Evolutionary conservation across 2,797 vertebrate species (phyloP).

Genomic region (Alca torda): DNA sequence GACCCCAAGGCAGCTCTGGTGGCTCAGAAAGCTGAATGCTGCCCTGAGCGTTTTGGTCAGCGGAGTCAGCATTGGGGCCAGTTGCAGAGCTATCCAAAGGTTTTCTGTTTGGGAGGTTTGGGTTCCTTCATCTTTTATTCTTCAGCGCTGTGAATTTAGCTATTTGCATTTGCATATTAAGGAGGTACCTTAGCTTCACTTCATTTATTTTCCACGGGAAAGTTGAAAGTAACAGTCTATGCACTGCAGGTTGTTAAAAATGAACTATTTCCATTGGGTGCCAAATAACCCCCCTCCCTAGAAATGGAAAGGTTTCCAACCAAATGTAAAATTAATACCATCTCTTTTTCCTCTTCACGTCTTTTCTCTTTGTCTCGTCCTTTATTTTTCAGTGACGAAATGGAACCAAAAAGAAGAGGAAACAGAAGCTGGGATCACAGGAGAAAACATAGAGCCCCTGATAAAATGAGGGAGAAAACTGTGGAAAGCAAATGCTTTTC

Average conservation of each 20-base stretch:
- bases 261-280: not conserved
- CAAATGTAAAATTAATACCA: not conserved
- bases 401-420: not conserved
- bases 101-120: not conserved
- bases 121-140: not conserved
- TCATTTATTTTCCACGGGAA: not conserved
- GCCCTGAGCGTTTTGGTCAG: not conserved
- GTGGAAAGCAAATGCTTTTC: constrained; percentile 1
- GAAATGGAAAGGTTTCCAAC: constrained; percentile 9
- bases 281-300: not conserved
- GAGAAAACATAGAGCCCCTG: not conserved
- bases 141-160: not conserved
- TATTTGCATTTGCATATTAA: not conserved
- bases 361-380: not conserved
- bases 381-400: constrained; percentile 7
- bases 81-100: not conserved
- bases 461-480: not conserved
- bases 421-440: constrained; percentile 1
- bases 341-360: not conserved
- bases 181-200: not conserved
- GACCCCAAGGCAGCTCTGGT: not conserved
- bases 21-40: not conserved
- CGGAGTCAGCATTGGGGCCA: not conserved
- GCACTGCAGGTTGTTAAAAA: not conserved
- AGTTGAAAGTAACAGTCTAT: not conserved